phyloP scores from a whole-genome alignment of 1,140 invertebrate species.

The Dendroctonus valens region DNA sequence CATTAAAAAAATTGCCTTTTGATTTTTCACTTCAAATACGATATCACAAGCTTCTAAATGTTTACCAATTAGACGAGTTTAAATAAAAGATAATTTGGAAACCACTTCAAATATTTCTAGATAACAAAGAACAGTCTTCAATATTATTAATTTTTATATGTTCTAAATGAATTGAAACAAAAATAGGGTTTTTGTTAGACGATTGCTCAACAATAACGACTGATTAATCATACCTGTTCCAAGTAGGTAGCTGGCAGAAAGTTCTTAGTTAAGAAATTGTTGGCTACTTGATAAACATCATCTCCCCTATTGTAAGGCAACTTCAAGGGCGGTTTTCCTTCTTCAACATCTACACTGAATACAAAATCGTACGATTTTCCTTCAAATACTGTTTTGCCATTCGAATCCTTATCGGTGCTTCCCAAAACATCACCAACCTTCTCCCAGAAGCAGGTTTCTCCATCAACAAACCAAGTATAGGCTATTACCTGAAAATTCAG shows the following conservation, averaged over 20 bases:
- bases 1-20: too few relatives aligned
- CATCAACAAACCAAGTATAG: conserved; percentile 74
- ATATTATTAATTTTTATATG: too few relatives aligned
- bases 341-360: conserved; percentile 91
- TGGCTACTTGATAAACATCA: conserved; percentile 87
- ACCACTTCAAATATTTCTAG: too few relatives aligned
- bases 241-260: conserved; percentile 83
- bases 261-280: conserved; percentile 90
- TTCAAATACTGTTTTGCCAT: conserved; percentile 75
- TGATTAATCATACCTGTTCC: conserved; percentile 71
- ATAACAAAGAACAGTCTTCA: too few relatives aligned
- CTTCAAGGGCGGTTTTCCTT: conserved; percentile 83
- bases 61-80: too few relatives aligned
- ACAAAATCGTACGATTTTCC: conserved; percentile 95
- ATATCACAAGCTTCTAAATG: too few relatives aligned
- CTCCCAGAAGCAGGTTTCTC: conserved; percentile 67
- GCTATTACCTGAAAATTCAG: conserved; percentile 65
- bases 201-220: background rate
- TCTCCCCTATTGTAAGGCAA: conserved; percentile 88
- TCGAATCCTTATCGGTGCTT: conserved; percentile 63
- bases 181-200: background rate
- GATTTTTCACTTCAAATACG: too few relatives aligned
- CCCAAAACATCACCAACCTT: conserved; percentile 90
- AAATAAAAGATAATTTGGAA: too few relatives aligned
- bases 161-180: background rate